A percentile compares a stretch with the other conserved stretches of the same genome.
phyloP scores from a whole-genome alignment of 2,113 vertebrate genomes.

The Physeter macrocephalus region DNA sequence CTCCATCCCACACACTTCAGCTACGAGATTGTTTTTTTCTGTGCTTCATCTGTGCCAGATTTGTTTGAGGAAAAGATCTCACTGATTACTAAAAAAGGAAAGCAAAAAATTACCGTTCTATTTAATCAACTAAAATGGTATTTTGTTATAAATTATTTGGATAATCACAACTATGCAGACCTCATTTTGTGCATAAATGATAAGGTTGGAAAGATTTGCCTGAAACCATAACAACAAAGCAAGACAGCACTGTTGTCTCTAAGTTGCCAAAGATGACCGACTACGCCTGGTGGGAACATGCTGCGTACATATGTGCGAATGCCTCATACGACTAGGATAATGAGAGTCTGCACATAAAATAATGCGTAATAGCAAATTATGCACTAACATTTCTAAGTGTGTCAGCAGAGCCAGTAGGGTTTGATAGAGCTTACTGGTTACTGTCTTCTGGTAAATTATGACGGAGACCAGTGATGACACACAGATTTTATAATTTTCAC shows the following conservation, averaged over 20 bases:
- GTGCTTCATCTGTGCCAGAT: not conserved
- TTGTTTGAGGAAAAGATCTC: not conserved
- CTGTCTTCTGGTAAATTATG: not conserved
- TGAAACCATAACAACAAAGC: conserved; percentile 58
- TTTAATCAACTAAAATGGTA: not conserved
- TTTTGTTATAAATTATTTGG: conserved; percentile 1
- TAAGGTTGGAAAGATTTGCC: not conserved
- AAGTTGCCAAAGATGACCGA: not conserved
- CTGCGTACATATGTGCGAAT: not conserved
- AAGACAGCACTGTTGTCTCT: not conserved
- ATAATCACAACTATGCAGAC: not conserved
- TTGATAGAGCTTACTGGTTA: not conserved
- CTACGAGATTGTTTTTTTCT: not conserved
- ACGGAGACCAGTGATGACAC: not conserved
- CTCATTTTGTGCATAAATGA: conserved; percentile 1
- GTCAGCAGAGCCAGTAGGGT: not conserved
- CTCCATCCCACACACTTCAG: not conserved
- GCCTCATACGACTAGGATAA: not conserved
- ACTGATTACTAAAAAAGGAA: not conserved
- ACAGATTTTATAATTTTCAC: not conserved
- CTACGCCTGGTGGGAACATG: not conserved
- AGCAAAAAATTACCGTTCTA: not conserved
- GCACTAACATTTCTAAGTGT: not conserved
- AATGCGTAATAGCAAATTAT: not conserved
- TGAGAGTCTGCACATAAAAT: not conserved